A percentile compares a stretch with the other conserved stretches of the same genome.
Evolutionary conservation across 2,888 invertebrate species (phyloP).

Genomic region (Cloeon dipterum): DNA sequence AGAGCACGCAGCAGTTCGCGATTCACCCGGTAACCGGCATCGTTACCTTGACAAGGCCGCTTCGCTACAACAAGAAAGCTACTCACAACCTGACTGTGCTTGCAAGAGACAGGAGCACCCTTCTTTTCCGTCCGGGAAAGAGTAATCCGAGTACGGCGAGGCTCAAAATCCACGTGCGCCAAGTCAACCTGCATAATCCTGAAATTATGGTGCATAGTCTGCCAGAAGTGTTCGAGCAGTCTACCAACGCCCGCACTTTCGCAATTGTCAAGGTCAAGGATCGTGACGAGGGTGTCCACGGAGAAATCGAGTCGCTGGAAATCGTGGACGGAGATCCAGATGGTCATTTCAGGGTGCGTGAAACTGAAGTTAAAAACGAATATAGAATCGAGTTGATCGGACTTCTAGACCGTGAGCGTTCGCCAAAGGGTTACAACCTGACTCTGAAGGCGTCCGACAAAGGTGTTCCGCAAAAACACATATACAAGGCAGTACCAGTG

Average conservation of each 20-base stretch:
- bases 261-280: constrained; percentile 73
- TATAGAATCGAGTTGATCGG: constrained; percentile 59
- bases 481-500: constrained; percentile 61
- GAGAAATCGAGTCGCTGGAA: constrained; percentile 55
- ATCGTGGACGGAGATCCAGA: constrained; percentile 79
- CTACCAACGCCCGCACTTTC: constrained; percentile 63
- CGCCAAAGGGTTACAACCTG: constrained; percentile 65
- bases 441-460: constrained; percentile 66
- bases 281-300: constrained; percentile 62
- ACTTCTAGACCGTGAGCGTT: constrained; percentile 50
- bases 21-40: constrained; percentile 85
- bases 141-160: constrained; percentile 47
- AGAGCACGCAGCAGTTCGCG: constrained; percentile 63
- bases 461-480: constrained; percentile 53
- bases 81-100: constrained; percentile 54
- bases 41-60: constrained; percentile 55
- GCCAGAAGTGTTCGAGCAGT: constrained; percentile 58
- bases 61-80: constrained; percentile 44
- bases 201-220: constrained; percentile 58
- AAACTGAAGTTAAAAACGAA: constrained; percentile 31
- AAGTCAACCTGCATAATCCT: constrained; percentile 69
- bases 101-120: constrained; percentile 63
- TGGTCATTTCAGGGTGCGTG: constrained; percentile 60
- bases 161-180: constrained; percentile 50
- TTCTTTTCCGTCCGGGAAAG: constrained; percentile 21